Percentiles rank a stretch among this genome's conserved stretches.
phyloP scores from a whole-genome alignment of 2,888 invertebrate species.

The Yponomeuta evonymella region DNA sequence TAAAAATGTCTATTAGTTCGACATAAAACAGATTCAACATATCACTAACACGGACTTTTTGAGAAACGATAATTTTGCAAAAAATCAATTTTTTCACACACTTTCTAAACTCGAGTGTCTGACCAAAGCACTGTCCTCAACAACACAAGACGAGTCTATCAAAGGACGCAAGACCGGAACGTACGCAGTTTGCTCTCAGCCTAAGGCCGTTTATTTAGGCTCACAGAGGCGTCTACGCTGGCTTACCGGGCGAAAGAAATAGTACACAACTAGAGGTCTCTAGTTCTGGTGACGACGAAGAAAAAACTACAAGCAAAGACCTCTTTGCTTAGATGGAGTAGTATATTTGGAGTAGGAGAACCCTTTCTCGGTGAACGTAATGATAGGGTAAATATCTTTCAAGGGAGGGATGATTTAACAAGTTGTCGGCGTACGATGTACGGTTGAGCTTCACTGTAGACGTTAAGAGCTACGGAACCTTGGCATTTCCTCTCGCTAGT shows the following conservation, averaged over 20 bases:
- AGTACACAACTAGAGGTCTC: background rate
- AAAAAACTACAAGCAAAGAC: constrained; percentile 1
- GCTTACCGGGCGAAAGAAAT: background rate
- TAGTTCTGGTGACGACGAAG: background rate
- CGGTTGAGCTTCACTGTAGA: background rate
- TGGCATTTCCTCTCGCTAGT: background rate
- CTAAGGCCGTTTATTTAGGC: constrained; percentile 11
- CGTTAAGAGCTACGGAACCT: background rate
- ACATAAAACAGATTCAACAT: too few species aligned
- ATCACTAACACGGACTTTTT: too few species aligned
- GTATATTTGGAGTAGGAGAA: background rate
- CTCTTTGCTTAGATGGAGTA: background rate
- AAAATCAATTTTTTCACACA: too few species aligned
- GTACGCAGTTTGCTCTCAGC: constrained; percentile 1
- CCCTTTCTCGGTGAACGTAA: background rate
- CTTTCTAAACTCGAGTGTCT: background rate
- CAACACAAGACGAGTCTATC: background rate
- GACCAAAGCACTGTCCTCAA: background rate
- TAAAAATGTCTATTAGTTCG: too few species aligned
- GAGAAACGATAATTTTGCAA: too few species aligned
- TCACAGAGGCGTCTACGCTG: background rate
- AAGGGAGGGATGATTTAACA: background rate
- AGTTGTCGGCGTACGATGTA: background rate
- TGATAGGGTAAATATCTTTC: constrained; percentile 3
- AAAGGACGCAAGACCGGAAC: constrained; percentile 2